Evolutionary conservation across 1,140 invertebrate genomes (phyloP).

Genomic region (Plutomurus gul): DNA sequence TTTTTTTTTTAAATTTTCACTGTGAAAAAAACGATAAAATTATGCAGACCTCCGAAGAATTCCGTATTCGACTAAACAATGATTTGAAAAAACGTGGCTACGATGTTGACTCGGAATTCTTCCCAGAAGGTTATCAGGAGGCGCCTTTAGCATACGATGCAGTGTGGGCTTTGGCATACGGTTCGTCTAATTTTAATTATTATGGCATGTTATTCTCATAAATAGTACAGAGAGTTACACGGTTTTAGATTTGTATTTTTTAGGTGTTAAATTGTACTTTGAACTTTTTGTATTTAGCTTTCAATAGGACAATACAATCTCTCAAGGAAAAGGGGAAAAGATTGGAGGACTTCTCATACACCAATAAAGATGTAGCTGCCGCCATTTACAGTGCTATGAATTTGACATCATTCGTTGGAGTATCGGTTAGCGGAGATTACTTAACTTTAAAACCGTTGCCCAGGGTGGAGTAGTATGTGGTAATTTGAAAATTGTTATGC

Average conservation of each 20-base stretch:
- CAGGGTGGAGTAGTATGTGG: neutral
- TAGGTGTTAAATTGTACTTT: neutral
- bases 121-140: slow-evolving; percentile 95
- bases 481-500: neutral
- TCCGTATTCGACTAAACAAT: slow-evolving; percentile 72
- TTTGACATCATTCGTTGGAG: slow-evolving; percentile 94
- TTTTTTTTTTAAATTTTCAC: neutral
- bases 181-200: slow-evolving; percentile 59
- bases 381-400: slow-evolving; percentile 97
- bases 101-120: slow-evolving; percentile 78
- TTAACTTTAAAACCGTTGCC: neutral
- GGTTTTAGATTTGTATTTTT: too few relatives aligned
- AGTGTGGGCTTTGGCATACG: slow-evolving; percentile 94
- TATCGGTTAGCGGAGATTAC: slow-evolving; percentile 90
- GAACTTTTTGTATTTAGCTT: slow-evolving; percentile 65
- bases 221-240: too few relatives aligned
- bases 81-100: slow-evolving; percentile 76
- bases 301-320: slow-evolving; percentile 93
- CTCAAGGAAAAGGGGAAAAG: slow-evolving; percentile 76
- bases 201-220: neutral
- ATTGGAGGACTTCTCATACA: slow-evolving; percentile 97
- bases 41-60: slow-evolving; percentile 69
- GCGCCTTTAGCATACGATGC: slow-evolving; percentile 98
- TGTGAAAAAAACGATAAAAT: neutral
- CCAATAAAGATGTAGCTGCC: slow-evolving; percentile 89